phyloP scores from a whole-genome alignment of 2,113 vertebrate species.

The Calyptommatus sinebrachiatus region DNA sequence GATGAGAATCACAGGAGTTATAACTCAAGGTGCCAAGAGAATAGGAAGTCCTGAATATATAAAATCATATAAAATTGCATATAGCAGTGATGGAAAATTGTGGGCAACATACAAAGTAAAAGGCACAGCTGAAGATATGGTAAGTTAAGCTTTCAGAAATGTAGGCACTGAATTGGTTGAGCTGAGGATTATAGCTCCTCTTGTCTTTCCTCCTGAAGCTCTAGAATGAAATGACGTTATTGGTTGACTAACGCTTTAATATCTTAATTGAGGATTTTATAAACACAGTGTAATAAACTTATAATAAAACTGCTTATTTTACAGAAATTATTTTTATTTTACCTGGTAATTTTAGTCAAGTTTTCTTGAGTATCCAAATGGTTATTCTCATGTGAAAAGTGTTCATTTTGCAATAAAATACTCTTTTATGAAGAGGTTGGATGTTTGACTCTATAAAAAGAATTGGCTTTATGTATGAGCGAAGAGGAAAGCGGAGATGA shows the following conservation, averaged over 20 bases:
- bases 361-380: constrained; percentile 51
- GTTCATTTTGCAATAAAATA: constrained; percentile 33
- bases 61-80: constrained; percentile 98
- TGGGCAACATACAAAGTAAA: constrained; percentile 96
- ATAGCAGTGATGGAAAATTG: constrained; percentile 92
- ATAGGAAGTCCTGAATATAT: constrained; percentile 97
- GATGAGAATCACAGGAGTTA: constrained; percentile 96
- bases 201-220: constrained; percentile 7
- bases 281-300: constrained; percentile 46
- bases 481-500: no score
- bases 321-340: constrained; percentile 60
- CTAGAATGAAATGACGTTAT: constrained; percentile 7
- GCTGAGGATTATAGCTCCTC: constrained; percentile 9
- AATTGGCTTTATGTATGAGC: not conserved
- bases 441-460: not conserved
- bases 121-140: constrained; percentile 91
- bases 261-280: constrained; percentile 42
- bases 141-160: constrained; percentile 65
- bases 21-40: constrained; percentile 97
- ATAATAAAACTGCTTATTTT: constrained; percentile 58
- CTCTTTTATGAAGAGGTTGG: constrained; percentile 7
- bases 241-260: constrained; percentile 23
- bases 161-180: constrained; percentile 11
- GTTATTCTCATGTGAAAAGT: constrained; percentile 48
- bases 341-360: constrained; percentile 43